Base-by-base conservation (phyloP, 2,113 vertebrate species). In the Percopsis transmontana region DNA sequence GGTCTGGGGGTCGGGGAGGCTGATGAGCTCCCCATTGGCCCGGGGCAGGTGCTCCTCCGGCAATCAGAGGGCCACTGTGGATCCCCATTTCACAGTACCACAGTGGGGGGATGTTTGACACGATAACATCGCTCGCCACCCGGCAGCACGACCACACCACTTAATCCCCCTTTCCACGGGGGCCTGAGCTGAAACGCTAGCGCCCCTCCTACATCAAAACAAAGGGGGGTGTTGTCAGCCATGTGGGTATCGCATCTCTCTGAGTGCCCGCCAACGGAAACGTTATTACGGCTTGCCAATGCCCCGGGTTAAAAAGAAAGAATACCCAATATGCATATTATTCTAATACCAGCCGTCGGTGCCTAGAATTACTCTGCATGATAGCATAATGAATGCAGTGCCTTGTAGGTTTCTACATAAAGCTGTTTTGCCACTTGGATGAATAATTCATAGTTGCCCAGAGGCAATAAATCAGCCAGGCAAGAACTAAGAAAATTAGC, bases 381-480 rank as follows among this genome's bases (percentile, higher is more conserved):
- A 90, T 93, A 71, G 9, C 88, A 91, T 95, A 95, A 96, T 94
- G 92, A 95, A 95, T 93, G 91, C 84, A 85, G 69, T 88, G 90
- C 87, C 90, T 94, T 92, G 85, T 91, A 90, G 90, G 90, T 91
- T 91, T 93, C 91, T 92, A 91, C 92, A 93, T 92, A 93, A 96
- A 92, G 93, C 93, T 87, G 85, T 87, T 87, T 93, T 94, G 90
- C 91, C 88, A 91, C 74, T 90, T 70, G 87, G 76, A 93, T 98
- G 92, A 93, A 96, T 96, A 92, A 98, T 97, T 96, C 95, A 96
- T 93, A 76, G 40, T 79, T 86, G 92, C 95, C 94, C 89, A 87
- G 89, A 94, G 96, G 95, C 95, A 92, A 93, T 94, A 93, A 95
- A 91, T 95, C 95, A 96, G 90, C 91, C 92, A 92, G 93, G 93